These are phyloP conservation scores for Tineola bisselliella DNA, from an alignment of 2,888 invertebrate species.

Conservation along the genomic window DNA sequence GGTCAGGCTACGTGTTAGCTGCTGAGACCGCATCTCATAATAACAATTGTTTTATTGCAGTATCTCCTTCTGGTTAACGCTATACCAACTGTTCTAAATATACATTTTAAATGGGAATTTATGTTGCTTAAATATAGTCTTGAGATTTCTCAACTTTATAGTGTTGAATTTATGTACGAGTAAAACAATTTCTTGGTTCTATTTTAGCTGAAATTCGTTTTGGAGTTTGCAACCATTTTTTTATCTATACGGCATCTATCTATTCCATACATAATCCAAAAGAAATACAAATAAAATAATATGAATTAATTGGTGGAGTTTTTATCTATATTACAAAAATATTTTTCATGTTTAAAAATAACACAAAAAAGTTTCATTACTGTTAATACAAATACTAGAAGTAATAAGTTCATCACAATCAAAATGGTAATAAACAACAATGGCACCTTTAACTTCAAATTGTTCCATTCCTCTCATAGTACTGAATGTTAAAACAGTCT, in stretches of 20 bases:
- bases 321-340: too few species aligned
- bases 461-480: not conserved
- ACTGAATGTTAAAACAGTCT: slow-evolving; percentile 10
- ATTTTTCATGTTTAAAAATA: too few species aligned
- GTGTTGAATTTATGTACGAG: too few species aligned
- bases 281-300: too few species aligned
- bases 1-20: not conserved
- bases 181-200: too few species aligned
- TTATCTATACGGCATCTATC: too few species aligned
- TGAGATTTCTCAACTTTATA: slow-evolving; percentile 3
- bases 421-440: not conserved
- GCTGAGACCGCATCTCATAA: slow-evolving; percentile 13
- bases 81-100: slow-evolving; percentile 23
- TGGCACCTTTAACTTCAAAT: not conserved
- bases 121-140: slow-evolving; percentile 18
- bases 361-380: too few species aligned
- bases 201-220: too few species aligned
- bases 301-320: too few species aligned
- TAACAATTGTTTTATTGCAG: slow-evolving; percentile 15
- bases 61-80: slow-evolving; percentile 16
- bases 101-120: slow-evolving; percentile 41
- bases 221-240: too few species aligned
- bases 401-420: not conserved
- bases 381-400: too few species aligned
- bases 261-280: too few species aligned